These are phyloP conservation scores for Eurypyga helias DNA, from an alignment of 2,113 vertebrate species.

Conservation along the genomic window DNA sequence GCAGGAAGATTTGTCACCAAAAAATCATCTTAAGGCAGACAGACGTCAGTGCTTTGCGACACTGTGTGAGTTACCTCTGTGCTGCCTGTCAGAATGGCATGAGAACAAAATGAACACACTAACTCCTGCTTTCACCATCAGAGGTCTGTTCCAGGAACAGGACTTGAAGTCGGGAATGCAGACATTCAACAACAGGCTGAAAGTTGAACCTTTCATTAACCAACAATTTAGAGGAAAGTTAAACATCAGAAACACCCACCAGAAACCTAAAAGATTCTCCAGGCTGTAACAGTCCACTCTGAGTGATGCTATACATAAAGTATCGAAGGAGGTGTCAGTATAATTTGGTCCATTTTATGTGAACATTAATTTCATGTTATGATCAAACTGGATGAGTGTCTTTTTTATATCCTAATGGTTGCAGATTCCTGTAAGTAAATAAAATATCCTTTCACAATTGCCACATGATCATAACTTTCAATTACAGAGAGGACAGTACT, in stretches of 20 bases:
- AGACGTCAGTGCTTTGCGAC: neutral
- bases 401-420: neutral
- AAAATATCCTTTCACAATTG: slow-evolving; percentile 12
- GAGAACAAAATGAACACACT: neutral
- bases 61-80: neutral
- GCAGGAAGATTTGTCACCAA: neutral
- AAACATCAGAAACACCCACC: neutral
- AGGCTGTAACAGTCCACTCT: neutral
- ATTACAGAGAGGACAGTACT: neutral
- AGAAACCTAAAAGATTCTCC: neutral
- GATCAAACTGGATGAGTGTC: neutral
- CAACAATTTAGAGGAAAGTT: neutral
- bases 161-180: neutral
- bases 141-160: neutral
- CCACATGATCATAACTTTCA: neutral
- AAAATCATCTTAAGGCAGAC: neutral
- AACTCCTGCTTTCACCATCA: neutral
- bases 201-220: neutral
- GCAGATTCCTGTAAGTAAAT: slow-evolving; percentile 54
- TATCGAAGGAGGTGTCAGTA: neutral
- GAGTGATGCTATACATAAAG: neutral
- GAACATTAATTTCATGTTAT: slow-evolving; percentile 3
- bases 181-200: neutral
- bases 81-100: neutral
- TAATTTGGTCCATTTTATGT: neutral